These are phyloP conservation scores for Octonoba sinensis DNA, from an alignment of 2,888 invertebrate genomes.

Conservation along the genomic window DNA sequence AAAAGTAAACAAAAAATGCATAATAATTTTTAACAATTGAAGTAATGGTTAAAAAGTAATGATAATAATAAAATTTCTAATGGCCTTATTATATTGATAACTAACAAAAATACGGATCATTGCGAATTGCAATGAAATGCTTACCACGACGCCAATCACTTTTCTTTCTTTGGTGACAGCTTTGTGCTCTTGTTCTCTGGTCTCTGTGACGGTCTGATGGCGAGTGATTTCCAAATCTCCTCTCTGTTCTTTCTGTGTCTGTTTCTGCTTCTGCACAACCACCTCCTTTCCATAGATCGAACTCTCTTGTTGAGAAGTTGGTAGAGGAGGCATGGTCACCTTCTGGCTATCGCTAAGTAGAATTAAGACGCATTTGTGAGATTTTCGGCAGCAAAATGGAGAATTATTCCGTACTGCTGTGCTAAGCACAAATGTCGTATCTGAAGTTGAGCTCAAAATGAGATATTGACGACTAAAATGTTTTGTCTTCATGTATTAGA, in stretches of 20 bases:
- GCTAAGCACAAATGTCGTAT: too few relatives aligned
- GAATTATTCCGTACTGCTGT: too few relatives aligned
- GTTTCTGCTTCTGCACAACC: constrained; percentile 87
- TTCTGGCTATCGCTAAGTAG: constrained; percentile 45
- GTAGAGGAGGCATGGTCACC: constrained; percentile 11
- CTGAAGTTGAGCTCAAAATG: too few relatives aligned
- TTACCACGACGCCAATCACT: constrained; percentile 74
- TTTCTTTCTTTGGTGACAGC: constrained; percentile 85
- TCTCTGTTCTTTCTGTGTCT: constrained; percentile 86
- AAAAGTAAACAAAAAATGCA: too few relatives aligned
- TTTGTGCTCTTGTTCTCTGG: constrained; percentile 91
- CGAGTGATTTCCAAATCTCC: constrained; percentile 91
- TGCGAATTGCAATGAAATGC: constrained; percentile 35
- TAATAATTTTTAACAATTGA: too few relatives aligned
- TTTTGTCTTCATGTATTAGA: too few relatives aligned
- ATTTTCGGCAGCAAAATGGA: too few relatives aligned
- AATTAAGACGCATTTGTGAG: not conserved
- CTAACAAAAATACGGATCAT: too few relatives aligned
- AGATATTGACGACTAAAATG: too few relatives aligned
- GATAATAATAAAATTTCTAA: too few relatives aligned
- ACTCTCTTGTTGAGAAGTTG: constrained; percentile 79
- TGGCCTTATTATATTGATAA: too few relatives aligned
- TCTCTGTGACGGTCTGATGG: constrained; percentile 92
- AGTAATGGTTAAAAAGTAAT: too few relatives aligned
- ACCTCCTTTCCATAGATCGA: constrained; percentile 90